phyloP scores from a whole-genome alignment of 2,113 vertebrate species.

The Nyctibius bracteatus region DNA sequence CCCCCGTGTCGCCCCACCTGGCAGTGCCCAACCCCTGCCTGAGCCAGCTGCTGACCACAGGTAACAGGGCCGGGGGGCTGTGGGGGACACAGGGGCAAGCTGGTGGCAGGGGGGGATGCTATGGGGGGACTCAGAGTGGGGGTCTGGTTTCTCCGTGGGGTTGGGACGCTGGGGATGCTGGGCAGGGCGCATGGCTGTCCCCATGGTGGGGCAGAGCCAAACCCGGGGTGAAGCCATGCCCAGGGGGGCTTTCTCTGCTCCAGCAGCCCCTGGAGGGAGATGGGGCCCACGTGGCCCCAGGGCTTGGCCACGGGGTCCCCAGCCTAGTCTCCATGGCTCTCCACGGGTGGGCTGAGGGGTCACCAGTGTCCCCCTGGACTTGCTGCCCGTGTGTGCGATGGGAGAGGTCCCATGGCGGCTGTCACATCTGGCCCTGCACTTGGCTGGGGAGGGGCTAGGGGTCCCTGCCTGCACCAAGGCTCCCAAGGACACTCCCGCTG shows the following conservation, averaged over 20 bases:
- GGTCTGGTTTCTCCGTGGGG: neutral
- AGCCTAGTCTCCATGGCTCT: neutral
- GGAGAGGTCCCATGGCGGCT: neutral
- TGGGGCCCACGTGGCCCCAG: accelerated
- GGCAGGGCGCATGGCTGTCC: neutral
- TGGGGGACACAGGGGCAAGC: neutral
- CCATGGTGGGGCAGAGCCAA: accelerated
- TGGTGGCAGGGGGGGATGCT: neutral
- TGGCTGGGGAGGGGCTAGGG: neutral
- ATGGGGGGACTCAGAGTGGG: neutral
- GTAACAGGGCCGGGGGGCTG: neutral
- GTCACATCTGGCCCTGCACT: neutral
- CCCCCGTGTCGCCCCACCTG: neutral
- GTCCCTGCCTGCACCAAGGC: neutral
- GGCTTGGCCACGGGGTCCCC: neutral
- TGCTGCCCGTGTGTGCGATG: accelerated
- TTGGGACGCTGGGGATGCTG: neutral
- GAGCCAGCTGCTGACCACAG: conserved; percentile 81
- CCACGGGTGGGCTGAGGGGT: neutral
- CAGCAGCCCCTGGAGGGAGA: neutral
- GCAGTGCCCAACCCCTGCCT: conserved; percentile 71
- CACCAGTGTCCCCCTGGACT: neutral
- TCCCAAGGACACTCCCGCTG: neutral
- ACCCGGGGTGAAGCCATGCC: neutral
- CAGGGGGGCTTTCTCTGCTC: accelerated